Evolutionary conservation across 2,797 vertebrate species (phyloP), one percentile per base, ranked within the genome.

Genomic region (Picus viridis): DNA sequence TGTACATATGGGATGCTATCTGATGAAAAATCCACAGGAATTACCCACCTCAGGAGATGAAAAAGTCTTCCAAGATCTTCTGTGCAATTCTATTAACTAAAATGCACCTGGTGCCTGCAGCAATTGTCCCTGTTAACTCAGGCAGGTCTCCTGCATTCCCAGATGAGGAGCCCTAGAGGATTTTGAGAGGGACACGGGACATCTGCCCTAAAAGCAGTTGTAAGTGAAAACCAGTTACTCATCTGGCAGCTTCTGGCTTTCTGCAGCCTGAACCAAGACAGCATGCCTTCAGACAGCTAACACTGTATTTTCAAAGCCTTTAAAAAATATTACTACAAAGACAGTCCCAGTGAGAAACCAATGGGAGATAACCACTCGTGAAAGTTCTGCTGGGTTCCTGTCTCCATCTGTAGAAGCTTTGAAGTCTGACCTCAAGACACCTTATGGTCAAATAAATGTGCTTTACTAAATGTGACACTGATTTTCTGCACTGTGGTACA

Each of bases 401-500:
- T 41, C 84, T 62, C 64, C 34, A 36, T 45, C 76, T 86, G 76
- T 41, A 87, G 71, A 70, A 90, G 49, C 32, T 91, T 91, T 90
- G 70, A 32, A 54, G 57, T 47, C 75, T 58, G 58, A 71, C 82
- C 58, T 93, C 78, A 67, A 39, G 57, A 45, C 59, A 83, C n/a
- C 53, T 20, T 41, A n/a, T 73, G 59, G 71, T 73, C 80, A 74
- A 77, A 36, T 58, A 88, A 86, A 83, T 0, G 0, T 69, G 68
- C 51, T 80, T 86, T 56, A 51, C 32, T 91, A 59, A 85, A 85
- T 63, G 81, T 59, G 75, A 65, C 58, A 13, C 64, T 71, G 75
- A 71, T 91, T 89, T 92, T 83, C 26, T 84, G 88, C n/a, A 32
- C 86, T 86, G 58, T 59, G 62, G 58, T 59, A 74, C 80, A 79